Base-by-base conservation (phyloP, 1,140 invertebrate genomes). In the Lepidurus apus region DNA sequence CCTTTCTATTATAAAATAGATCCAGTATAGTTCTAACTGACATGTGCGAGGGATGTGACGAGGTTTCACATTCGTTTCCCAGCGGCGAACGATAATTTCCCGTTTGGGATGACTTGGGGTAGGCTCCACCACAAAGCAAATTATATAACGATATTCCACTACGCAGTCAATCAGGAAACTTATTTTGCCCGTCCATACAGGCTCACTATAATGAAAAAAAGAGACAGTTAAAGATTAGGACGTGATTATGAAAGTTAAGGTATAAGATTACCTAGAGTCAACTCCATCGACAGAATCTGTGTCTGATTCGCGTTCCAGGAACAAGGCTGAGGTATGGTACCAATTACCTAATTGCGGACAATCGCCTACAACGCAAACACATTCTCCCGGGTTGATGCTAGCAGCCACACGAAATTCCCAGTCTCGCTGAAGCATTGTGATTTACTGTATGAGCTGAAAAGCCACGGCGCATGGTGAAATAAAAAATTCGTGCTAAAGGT, bases 1-100 rank as follows among this genome's bases (percentile, higher is more conserved):
- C 53, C 9, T 79, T 45, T 8, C 77, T 44, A n/a, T 78, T 4
- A 26, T 42, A 10, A 74, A 75, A n/a, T 43, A 77, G 74, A n/a
- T 4, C 34, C 34, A 34, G 34, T 34, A 34, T n/a, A 74, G 65
- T 44, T 47, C 42, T 26, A 74, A 81, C 82, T 80, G 84, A 89
- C 88, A 82, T 78, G 86, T 84, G 79, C 84, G 86, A 80, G 83
- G 84, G 77, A 92, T 88, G 34, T 84, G 78, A 77, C 94, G 86
- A 47, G 94, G 91, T 77, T 87, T 85, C 78, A 93, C 86, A 82
- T 93, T 90, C 9, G 93, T 93, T 85, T 97, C 95, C 95, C 94
- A 96, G 81, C 87, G 88, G 21, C 92, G 88, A 17, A 96, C 89
- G 74, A 94, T 87, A 8, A 92, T 80, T 24, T 84, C 81, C 82